phyloP scores from a whole-genome alignment of 2,113 vertebrate genomes.

The Corythoichthys haematopterus region DNA sequence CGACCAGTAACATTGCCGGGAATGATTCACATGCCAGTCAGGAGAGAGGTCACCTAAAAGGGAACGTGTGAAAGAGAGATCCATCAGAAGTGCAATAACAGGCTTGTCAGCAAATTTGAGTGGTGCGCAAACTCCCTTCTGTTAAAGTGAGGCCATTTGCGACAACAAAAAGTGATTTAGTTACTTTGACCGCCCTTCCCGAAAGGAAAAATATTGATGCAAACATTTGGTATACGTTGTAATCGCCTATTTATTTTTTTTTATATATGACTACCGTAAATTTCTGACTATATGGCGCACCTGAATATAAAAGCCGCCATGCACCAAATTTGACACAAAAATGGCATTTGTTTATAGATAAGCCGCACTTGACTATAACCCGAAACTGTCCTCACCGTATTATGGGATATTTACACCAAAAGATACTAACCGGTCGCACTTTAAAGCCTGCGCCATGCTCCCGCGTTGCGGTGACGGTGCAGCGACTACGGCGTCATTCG shows the following conservation, averaged over 20 bases:
- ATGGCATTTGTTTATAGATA: too few relatives aligned
- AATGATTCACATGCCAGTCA: constrained; percentile 5
- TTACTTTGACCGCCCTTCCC: constrained; percentile 16
- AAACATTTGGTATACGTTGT: constrained; percentile 19
- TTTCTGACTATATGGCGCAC: too few relatives aligned
- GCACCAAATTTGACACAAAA: too few relatives aligned
- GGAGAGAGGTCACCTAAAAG: constrained; percentile 23
- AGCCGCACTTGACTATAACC: too few relatives aligned
- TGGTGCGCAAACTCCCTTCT: not conserved
- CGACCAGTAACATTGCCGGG: not conserved
- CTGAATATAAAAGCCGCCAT: too few relatives aligned
- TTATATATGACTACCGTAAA: too few relatives aligned
- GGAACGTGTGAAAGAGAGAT: constrained; percentile 8
- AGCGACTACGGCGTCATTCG: too few relatives aligned
- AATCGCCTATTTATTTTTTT: constrained; percentile 1
- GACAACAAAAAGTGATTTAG: not conserved
- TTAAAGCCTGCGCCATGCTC: too few relatives aligned
- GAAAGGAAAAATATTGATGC: constrained; percentile 27
- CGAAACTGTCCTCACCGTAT: too few relatives aligned
- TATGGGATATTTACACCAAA: too few relatives aligned
- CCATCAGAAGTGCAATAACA: constrained; percentile 22
- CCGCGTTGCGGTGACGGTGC: too few relatives aligned
- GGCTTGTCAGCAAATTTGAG: constrained; percentile 10
- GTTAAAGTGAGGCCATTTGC: constrained; percentile 23
- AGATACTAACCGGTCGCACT: too few relatives aligned